phyloP scores from a whole-genome alignment of 1,140 invertebrate species.

The Nasonia longicornis region DNA sequence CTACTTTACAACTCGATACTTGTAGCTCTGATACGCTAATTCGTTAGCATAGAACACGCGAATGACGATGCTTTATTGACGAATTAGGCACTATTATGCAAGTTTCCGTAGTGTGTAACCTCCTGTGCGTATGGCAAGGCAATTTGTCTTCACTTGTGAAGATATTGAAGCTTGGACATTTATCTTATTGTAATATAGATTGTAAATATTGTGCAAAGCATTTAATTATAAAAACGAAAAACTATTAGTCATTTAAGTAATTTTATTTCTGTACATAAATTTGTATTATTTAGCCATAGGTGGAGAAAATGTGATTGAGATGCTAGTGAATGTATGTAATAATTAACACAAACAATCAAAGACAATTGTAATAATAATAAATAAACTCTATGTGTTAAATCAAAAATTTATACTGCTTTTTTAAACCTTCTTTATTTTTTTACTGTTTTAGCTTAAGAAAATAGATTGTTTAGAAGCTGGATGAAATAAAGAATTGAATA shows the following conservation, averaged over 20 bases:
- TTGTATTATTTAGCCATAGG: conserved; percentile 53
- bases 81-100: conserved; percentile 11
- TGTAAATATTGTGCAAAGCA: conserved; percentile 60
- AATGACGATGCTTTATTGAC: neutral
- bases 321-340: conserved; percentile 63
- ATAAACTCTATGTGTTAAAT: neutral
- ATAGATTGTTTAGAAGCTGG: too few species aligned
- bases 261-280: conserved; percentile 59
- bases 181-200: conserved; percentile 48
- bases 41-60: neutral
- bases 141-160: conserved; percentile 21
- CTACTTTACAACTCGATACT: neutral
- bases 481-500: too few species aligned
- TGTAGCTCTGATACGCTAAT: neutral
- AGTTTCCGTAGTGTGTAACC: conserved; percentile 10
- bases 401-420: conserved; percentile 12
- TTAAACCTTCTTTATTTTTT: neutral
- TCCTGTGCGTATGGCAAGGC: neutral
- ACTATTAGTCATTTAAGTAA: conserved; percentile 46
- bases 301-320: conserved; percentile 65
- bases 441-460: too few species aligned
- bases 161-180: conserved; percentile 13
- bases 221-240: conserved; percentile 46
- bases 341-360: conserved; percentile 44
- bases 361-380: conserved; percentile 36